Base-by-base conservation (phyloP, 2,888 invertebrate species). In the Synanthedon myopaeformis region DNA sequence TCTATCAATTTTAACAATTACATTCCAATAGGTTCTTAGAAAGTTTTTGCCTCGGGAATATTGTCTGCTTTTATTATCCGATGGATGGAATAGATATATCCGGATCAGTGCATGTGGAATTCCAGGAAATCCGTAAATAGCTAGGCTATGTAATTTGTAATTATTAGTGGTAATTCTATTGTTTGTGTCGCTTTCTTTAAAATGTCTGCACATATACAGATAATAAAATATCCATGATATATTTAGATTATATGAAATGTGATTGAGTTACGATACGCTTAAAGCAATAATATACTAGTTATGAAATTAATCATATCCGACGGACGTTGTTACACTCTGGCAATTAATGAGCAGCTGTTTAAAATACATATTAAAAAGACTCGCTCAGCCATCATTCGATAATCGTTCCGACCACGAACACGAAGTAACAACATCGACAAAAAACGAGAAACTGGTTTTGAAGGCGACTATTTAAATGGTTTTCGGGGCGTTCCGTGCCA, bases 401-500 rank as follows among this genome's bases (percentile, higher is more conserved):
- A 78, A 81, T 79, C 72, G 74, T 70, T 70, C 64, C 65, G 64
- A 62, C 62, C 70, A 75, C 69, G 70, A 70, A 69, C 69, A 49
- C 61, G 62, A 69, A 76, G 70, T 76, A 79, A 76, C 76, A 76
- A 76, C 72, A 72, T 66, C 70, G 64, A 77, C 72, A 76, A 78
- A 80, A 82, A 82, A 75, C 58, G 59, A 73, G 63, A 74, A 69
- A 74, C 79, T 75, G 76, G 76, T 76, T 79, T 72, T 70, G 65
- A 56, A 69, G 69, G 66, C 63, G 59, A 67, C 65, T 70, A 79
- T 76, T 63, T 76, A 35, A 79, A 79, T 77, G 72, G 74, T 76
- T 76, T 35, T 71, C 69, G 72, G 70, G 70, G 70, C 74, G 69
- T 69, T 75, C 69, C 74, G 64, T 63, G 66, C 66, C 75, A 76